phyloP scores from a whole-genome alignment of 2,113 vertebrate genomes.

The Paramisgurnus dabryanus region DNA sequence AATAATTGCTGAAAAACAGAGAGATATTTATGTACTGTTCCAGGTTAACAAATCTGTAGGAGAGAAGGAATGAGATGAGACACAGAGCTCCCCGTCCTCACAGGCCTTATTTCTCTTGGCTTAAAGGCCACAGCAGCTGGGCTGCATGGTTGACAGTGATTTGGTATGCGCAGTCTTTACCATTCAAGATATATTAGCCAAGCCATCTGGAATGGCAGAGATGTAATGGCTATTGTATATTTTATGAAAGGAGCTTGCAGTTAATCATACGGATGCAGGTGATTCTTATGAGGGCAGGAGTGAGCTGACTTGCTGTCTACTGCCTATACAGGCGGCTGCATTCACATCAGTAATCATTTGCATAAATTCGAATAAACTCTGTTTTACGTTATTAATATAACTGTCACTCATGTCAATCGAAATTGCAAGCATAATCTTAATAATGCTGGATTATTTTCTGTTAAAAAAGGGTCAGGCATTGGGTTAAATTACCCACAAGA shows the following conservation, averaged over 20 bases:
- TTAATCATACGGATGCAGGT: constrained; percentile 63
- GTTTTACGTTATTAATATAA: too few species aligned
- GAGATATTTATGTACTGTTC: constrained; percentile 52
- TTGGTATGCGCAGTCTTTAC: constrained; percentile 63
- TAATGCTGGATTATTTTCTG: too few species aligned
- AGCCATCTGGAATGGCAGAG: constrained; percentile 63
- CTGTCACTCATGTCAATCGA: too few species aligned
- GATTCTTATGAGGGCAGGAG: constrained; percentile 59
- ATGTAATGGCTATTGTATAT: constrained; percentile 66
- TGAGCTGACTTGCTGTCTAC: background rate
- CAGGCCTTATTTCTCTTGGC: background rate
- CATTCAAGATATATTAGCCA: constrained; percentile 66
- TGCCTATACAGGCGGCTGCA: background rate
- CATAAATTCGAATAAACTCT: background rate
- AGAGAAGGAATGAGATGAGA: constrained; percentile 30
- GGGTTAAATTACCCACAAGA: too few species aligned
- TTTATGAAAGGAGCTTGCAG: constrained; percentile 66
- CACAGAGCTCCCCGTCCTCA: background rate
- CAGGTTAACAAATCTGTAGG: constrained; percentile 46
- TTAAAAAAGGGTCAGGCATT: too few species aligned
- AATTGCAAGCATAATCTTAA: too few species aligned
- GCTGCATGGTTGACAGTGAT: constrained; percentile 58
- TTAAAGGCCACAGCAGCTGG: constrained; percentile 52
- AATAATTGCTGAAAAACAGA: constrained; percentile 64
- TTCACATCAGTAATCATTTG: background rate